Evolutionary conservation across 2,888 invertebrate species (phyloP).

Genomic region (Diarsia brunnea): DNA sequence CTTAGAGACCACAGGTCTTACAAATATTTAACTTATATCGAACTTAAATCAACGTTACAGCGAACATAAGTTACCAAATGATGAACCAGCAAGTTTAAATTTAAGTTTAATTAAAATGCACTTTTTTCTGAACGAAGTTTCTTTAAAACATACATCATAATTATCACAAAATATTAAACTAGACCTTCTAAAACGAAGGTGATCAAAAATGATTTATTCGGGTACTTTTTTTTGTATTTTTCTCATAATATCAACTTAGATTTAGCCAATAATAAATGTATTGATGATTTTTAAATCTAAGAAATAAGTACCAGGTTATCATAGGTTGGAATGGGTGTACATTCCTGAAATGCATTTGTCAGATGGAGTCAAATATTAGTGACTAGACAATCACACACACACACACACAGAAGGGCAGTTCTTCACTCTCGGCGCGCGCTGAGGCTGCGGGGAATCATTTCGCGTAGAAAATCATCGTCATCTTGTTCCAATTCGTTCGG

Average conservation of each 20-base stretch:
- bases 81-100: slow-evolving; percentile 71
- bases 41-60: slow-evolving; percentile 71
- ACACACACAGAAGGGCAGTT: slow-evolving; percentile 65
- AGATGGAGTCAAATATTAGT: slow-evolving; percentile 75
- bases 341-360: slow-evolving; percentile 67
- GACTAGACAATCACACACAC: slow-evolving; percentile 86
- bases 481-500: slow-evolving; percentile 66
- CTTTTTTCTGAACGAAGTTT: slow-evolving; percentile 63
- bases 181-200: slow-evolving; percentile 87
- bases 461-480: slow-evolving; percentile 61
- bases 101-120: slow-evolving; percentile 75
- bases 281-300: slow-evolving; percentile 55
- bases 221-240: slow-evolving; percentile 47
- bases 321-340: slow-evolving; percentile 62
- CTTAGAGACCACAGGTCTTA: slow-evolving; percentile 89
- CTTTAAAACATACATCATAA: slow-evolving; percentile 57
- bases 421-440: slow-evolving; percentile 22
- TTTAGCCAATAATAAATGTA: slow-evolving; percentile 59
- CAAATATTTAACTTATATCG: slow-evolving; percentile 71
- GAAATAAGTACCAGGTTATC: slow-evolving; percentile 68
- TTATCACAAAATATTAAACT: slow-evolving; percentile 71
- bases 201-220: slow-evolving; percentile 34
- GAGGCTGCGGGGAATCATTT: slow-evolving; percentile 51
- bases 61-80: slow-evolving; percentile 67
- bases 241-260: slow-evolving; percentile 55